Conservation (phyloP, 2,113 vertebrate genomes). For the Uria lomvia region DNA sequence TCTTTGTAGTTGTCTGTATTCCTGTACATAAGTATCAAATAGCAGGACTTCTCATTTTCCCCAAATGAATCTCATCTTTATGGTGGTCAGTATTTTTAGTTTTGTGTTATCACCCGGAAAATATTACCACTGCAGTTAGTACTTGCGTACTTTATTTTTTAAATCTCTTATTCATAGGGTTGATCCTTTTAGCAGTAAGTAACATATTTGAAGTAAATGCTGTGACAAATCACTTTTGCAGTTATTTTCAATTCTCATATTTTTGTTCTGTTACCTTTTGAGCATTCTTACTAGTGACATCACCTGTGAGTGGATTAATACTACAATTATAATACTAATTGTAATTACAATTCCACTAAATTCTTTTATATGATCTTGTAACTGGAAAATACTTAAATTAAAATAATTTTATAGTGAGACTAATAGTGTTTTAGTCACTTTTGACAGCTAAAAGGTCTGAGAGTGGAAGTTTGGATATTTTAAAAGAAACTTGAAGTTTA, state of each 20-base stretch:
- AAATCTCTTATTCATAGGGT: not conserved
- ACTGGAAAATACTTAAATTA: not conserved
- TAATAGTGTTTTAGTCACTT: not conserved
- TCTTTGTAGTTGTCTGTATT: not conserved
- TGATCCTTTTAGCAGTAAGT: not conserved
- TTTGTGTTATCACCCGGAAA: not conserved
- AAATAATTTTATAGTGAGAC: not conserved
- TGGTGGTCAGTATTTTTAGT: not conserved
- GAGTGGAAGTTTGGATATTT: not conserved
- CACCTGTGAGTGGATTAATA: not conserved
- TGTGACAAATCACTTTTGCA: not conserved
- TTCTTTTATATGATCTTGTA: not conserved
- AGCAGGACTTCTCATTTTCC: not conserved
- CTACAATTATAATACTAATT: not conserved
- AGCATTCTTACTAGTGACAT: not conserved
- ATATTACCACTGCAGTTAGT: not conserved
- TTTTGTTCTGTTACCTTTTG: not conserved
- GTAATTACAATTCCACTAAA: not conserved
- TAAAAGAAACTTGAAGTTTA: not conserved
- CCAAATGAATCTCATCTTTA: not conserved
- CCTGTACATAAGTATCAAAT: not conserved
- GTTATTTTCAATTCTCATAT: not conserved
- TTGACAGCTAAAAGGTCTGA: not conserved
- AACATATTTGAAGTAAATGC: not conserved
- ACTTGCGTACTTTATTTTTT: not conserved